Percentiles rank a stretch among this genome's conserved stretches.
Evolutionary conservation across 2,888 invertebrate species (phyloP).

Genomic region (Ichneumon xanthorius): DNA sequence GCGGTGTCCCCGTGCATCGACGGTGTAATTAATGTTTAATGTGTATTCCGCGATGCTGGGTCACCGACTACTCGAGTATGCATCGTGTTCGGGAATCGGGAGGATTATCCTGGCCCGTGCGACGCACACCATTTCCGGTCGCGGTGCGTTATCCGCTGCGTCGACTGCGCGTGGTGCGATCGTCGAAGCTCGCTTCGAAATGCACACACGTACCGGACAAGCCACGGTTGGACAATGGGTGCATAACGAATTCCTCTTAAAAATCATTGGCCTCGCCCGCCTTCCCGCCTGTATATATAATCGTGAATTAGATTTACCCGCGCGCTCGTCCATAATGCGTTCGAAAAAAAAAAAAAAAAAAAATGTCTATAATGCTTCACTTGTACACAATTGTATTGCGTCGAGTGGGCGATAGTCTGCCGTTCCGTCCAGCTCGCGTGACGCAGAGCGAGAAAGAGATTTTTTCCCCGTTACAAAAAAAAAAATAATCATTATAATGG

Average conservation of each 20-base stretch:
- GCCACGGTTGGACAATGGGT: neutral
- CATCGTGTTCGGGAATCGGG: too few relatives aligned
- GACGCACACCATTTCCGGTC: neutral
- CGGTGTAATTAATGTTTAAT: too few relatives aligned
- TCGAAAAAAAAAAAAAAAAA: conserved; percentile 9
- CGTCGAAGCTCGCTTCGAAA: neutral
- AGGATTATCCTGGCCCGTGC: too few relatives aligned
- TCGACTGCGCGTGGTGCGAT: neutral
- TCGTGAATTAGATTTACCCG: conserved; percentile 41
- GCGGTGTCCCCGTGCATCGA: too few relatives aligned
- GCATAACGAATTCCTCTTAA: conserved; percentile 13
- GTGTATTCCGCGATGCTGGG: too few relatives aligned
- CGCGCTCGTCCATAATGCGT: conserved; percentile 25
- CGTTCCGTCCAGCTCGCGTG: neutral
- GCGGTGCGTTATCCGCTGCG: neutral
- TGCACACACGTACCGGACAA: neutral
- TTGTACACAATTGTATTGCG: conserved; percentile 63
- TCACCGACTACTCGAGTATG: too few relatives aligned
- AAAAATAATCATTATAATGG: neutral
- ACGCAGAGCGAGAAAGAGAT: neutral
- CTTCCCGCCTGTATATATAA: conserved; percentile 30
- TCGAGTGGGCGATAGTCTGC: conserved; percentile 59
- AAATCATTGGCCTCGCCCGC: conserved; percentile 10
- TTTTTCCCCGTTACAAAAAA: neutral
- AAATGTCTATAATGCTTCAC: conserved; percentile 45